Conservation (phyloP, 2,888 invertebrate species). For the Agriopis leucophaearia region DNA sequence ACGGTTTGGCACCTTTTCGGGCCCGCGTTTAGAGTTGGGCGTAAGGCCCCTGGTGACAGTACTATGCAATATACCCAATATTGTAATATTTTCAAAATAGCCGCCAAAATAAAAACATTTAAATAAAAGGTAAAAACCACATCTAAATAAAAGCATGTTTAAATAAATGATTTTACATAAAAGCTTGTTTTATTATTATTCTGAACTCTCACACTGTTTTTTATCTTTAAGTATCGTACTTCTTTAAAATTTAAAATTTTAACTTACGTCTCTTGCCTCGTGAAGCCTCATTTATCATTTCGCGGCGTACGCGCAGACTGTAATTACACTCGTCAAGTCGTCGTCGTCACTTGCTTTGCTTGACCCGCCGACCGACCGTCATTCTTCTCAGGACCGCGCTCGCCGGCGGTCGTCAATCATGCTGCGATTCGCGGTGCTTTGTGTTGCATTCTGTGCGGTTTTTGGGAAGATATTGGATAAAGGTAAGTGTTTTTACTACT, state of each 20-base stretch:
- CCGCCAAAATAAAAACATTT: too few relatives aligned
- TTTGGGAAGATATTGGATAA: constrained; percentile 67
- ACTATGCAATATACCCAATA: too few relatives aligned
- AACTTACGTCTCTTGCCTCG: constrained; percentile 17
- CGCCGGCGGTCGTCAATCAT: constrained; percentile 58
- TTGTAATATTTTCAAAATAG: too few relatives aligned
- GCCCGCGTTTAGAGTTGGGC: too few relatives aligned
- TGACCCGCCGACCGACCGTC: constrained; percentile 40
- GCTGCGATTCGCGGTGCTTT: constrained; percentile 58
- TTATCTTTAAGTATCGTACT: too few relatives aligned
- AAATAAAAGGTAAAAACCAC: too few relatives aligned
- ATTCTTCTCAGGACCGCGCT: constrained; percentile 55
- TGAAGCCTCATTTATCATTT: constrained; percentile 25
- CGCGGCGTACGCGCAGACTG: constrained; percentile 39
- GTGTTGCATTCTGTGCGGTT: constrained; percentile 63
- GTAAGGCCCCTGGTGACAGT: too few relatives aligned
- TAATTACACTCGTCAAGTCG: constrained; percentile 22
- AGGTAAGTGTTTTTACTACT: constrained; percentile 57
- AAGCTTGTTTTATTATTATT: too few relatives aligned
- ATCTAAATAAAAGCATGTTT: too few relatives aligned
- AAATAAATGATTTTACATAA: too few relatives aligned
- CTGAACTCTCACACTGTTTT: not conserved
- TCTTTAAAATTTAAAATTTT: not conserved
- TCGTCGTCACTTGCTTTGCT: too few relatives aligned
- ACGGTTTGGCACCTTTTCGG: too few relatives aligned